Evolutionary conservation across 2,113 vertebrate genomes (phyloP), one percentile per base, ranked within the genome.

Genomic region (Aleadryas rufinucha): DNA sequence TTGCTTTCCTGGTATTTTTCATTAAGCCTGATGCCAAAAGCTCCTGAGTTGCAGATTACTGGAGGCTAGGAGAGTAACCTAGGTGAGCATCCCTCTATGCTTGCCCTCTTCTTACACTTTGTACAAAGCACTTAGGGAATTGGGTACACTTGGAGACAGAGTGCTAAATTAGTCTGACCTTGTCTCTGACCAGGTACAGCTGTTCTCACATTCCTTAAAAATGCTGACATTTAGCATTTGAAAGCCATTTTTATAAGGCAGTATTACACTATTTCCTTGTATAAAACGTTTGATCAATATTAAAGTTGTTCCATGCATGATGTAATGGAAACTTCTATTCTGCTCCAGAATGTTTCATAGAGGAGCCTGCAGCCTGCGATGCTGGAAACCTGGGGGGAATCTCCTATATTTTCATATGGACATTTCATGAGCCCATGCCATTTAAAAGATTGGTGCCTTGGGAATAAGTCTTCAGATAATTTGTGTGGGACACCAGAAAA

Each of bases 231-330:
- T 88, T 77, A 90, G n/a, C 52, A 78, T 95, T 94, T 75, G 64
- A 82, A 96, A 96, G 91, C 91, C 30, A 49, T 95, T 96, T 95
- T 95, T 91, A 89, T 90, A 95, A 93, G 75, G 76, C 87, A 92
- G 79, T 31, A 80, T 92, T 95, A 95, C 66, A 91, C 47, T 77
- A 80, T 90, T 96, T 94, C 95, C 93, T 91, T 78, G 52, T 66
- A 79, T 94, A 95, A 96, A 96, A 86, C 0, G 1, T 74, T 93
- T 95, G 93, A 85, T 93, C 93, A 95, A 95, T 96, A 94, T 93
- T 96, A 88, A 93, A 94, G 39, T 77, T 2, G 7, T 78, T 96
- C 82, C 47, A 50, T 11, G 27, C 13, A 93, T 94, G 93, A 95
- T 71, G 87, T 94, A 95, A 95, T 94, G 95, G 82, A 93, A 97